A percentile compares a stretch with the other conserved stretches of the same genome.
Evolutionary conservation across 2,797 vertebrate genomes (phyloP).

Genomic region (Allobates femoralis): DNA sequence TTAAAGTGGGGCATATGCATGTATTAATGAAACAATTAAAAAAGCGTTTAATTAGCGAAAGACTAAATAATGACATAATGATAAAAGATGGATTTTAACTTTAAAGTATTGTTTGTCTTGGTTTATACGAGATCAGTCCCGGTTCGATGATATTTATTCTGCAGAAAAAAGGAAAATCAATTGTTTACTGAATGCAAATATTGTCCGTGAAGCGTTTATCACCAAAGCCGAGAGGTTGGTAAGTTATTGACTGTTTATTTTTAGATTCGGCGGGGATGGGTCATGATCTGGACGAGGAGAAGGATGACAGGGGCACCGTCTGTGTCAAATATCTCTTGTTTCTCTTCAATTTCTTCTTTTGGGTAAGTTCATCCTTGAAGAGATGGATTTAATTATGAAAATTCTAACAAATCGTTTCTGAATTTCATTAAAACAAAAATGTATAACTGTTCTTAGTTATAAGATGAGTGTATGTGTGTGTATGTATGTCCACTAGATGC

Average conservation of each 20-base stretch:
- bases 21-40: too few species aligned
- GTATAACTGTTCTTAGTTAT: too few species aligned
- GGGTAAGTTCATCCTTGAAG: conserved; percentile 78
- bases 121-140: neutral
- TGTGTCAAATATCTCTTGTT: conserved; percentile 90
- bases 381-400: neutral
- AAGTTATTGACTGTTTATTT: conserved; percentile 29
- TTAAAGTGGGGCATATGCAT: too few species aligned
- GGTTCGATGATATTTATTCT: neutral
- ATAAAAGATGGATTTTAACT: neutral
- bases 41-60: neutral
- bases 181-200: conserved; percentile 42
- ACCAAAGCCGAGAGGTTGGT: conserved; percentile 9
- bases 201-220: conserved; percentile 13
- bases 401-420: neutral
- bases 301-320: conserved; percentile 82
- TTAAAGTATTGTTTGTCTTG: neutral
- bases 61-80: neutral
- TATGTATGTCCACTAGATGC: too few species aligned
- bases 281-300: conserved; percentile 77
- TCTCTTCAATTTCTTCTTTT: conserved; percentile 90
- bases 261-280: conserved; percentile 75
- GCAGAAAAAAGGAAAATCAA: conserved; percentile 32
- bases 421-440: neutral
- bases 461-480: too few species aligned